Evolutionary conservation across 92 coral and sea anemone genomes (phyloP).

Genomic region (Chrysogorgia sp.): DNA sequence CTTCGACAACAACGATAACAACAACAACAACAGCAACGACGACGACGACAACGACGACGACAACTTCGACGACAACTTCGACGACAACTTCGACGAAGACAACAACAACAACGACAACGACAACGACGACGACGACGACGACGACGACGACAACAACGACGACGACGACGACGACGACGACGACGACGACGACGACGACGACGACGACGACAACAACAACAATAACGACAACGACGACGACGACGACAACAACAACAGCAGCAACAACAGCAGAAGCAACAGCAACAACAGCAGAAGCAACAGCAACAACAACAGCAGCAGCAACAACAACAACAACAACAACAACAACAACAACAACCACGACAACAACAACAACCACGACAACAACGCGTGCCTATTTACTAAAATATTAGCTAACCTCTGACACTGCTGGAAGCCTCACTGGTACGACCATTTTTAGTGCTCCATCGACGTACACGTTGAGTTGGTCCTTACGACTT

Average conservation of each 20-base stretch:
- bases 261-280: not conserved
- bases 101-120: not conserved
- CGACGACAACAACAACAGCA: not conserved
- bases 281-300: not conserved
- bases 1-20: too few species aligned
- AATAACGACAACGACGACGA: not conserved
- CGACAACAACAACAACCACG: too few species aligned
- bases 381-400: not conserved
- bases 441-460: slow-evolving; percentile 71
- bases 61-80: too few species aligned
- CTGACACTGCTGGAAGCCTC: slow-evolving; percentile 78
- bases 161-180: not conserved
- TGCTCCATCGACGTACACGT: slow-evolving; percentile 77
- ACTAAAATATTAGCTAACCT: slow-evolving; percentile 60
- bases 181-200: not conserved
- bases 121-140: not conserved
- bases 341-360: not conserved
- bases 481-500: slow-evolving; percentile 76
- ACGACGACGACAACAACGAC: not conserved
- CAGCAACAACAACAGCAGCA: too few species aligned
- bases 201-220: not conserved
- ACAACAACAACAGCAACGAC: too few species aligned
- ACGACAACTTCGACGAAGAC: too few species aligned
- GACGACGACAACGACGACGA: too few species aligned
- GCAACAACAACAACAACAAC: not conserved